phyloP scores from a whole-genome alignment of 2,797 vertebrate species.

The Falco cherrug region DNA sequence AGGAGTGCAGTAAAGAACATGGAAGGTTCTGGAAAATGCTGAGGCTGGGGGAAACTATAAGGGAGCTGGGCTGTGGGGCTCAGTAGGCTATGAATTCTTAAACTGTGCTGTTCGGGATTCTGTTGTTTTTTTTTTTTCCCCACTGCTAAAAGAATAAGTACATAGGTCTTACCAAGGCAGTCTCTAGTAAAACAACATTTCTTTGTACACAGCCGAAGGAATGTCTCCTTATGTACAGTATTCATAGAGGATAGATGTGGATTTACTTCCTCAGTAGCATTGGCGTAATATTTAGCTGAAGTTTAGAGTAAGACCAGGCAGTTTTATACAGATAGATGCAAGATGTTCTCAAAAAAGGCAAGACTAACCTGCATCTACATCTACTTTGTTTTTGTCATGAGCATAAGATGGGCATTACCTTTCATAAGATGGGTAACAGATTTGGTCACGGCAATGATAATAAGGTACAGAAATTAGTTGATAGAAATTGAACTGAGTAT shows the following conservation, averaged over 20 bases:
- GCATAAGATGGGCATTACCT: not conserved
- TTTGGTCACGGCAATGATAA: not conserved
- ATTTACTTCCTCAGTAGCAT: not conserved
- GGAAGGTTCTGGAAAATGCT: not conserved
- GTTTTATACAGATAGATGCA: not conserved
- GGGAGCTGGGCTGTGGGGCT: not conserved
- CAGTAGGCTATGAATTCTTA: not conserved
- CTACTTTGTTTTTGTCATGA: not conserved
- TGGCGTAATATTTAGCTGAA: not conserved
- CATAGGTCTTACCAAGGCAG: not conserved
- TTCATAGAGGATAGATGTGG: not conserved
- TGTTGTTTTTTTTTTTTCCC: no score
- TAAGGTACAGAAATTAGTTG: not conserved
- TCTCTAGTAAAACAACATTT: not conserved
- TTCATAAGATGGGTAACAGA: not conserved
- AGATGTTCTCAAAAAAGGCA: not conserved
- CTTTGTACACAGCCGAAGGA: not conserved
- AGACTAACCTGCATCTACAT: not conserved
- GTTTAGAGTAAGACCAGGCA: not conserved
- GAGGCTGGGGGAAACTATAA: not conserved
- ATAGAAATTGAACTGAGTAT: not conserved
- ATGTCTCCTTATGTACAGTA: not conserved
- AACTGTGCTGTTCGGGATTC: not conserved
- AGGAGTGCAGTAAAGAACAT: not conserved
- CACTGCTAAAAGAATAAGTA: not conserved